Base-by-base conservation (phyloP, 2,113 vertebrate species). In the Willisornis vidua region DNA sequence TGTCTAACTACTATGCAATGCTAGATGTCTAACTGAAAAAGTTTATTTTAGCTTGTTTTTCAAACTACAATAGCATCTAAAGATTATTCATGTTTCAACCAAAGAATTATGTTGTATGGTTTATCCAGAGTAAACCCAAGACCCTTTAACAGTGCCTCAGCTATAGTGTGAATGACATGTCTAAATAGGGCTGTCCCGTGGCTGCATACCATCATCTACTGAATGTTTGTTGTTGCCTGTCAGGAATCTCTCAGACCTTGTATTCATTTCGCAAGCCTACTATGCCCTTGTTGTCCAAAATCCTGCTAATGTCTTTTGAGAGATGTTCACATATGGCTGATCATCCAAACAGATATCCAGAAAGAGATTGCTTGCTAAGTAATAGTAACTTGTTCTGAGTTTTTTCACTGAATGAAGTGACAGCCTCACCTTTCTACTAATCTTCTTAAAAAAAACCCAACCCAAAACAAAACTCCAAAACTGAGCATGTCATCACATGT, bases 151-250 rank as follows among this genome's bases (percentile, higher is more conserved):
- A 82, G 70, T 93, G 75, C 72, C 86, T 95, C 93, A 91, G 93
- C 78, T 45, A 87, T 57, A 95, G 61, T 96, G 90, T 89, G 97
- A 98, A 97, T 98, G 97, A 98, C 96, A 98, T 97, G 96, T 96
- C 97, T 97, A 98, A 98, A 98, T 89, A 98, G 82, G 82, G 93
- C 39, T 94, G 54, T 96, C 94, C 80, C 17, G 13, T 37, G 74
- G 93, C 94, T 85, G 93, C 95, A 94, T 93, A 92, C 94, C 93
- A 95, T 95, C 92, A 95, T 94, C 88, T 90, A 94, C 66, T 24
- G 41, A 96, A 89, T 86, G 58, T 92, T 94, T 77, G 65, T 91
- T 93, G 85, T 73, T 90, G 92, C 95, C 90, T 82, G 89, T 94
- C 94, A 96, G 57, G 68, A 77, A 79, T 95, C 39, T 71, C 57